phyloP scores from a whole-genome alignment of 1,140 invertebrate genomes.

The Euborellia annulipes region DNA sequence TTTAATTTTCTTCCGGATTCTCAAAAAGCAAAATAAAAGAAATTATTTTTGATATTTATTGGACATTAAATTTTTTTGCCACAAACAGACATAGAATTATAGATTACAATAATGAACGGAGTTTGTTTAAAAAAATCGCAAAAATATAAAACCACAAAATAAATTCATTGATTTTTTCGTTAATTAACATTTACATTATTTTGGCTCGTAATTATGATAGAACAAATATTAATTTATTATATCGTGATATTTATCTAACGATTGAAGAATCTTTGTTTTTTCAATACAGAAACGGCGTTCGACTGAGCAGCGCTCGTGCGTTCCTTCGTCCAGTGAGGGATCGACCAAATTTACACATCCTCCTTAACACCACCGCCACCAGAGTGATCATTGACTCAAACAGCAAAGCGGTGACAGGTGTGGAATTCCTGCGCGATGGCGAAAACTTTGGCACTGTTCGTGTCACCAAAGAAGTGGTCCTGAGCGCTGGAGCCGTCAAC shows the following conservation, averaged over 20 bases:
- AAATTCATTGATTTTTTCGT: slow-evolving; percentile 19
- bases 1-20: too few species aligned
- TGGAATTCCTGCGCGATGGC: slow-evolving; percentile 31
- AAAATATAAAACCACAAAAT: too few species aligned
- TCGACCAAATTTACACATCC: slow-evolving; percentile 50
- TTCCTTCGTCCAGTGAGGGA: slow-evolving; percentile 41
- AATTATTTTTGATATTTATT: too few species aligned
- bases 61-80: too few species aligned
- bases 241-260: slow-evolving; percentile 1
- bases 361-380: slow-evolving; percentile 44
- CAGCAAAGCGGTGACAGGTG: slow-evolving; percentile 20
- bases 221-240: neutral
- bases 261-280: slow-evolving; percentile 1
- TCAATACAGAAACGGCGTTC: slow-evolving; percentile 38
- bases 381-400: slow-evolving; percentile 25
- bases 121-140: too few species aligned
- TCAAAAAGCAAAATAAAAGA: too few species aligned
- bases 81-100: too few species aligned
- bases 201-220: neutral
- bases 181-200: neutral
- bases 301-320: slow-evolving; percentile 44
- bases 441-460: slow-evolving; percentile 10
- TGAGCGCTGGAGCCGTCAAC: slow-evolving; percentile 43
- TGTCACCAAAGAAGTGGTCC: slow-evolving; percentile 36
- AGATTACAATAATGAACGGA: too few species aligned